Conservation (phyloP, 2,113 vertebrate genomes). For the Callorhinus ursinus region DNA sequence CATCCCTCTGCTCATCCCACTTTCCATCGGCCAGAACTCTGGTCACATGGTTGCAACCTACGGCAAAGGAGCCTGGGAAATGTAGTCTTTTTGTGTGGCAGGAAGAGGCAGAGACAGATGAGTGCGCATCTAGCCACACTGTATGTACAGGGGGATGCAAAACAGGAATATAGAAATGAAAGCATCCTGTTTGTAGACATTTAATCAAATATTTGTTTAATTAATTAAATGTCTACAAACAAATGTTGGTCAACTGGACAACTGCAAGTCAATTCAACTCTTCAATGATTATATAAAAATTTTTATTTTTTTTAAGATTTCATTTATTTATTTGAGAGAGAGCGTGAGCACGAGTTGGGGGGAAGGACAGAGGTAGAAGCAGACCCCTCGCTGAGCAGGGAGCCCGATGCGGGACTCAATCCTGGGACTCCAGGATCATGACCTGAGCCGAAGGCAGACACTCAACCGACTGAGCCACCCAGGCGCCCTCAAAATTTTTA, state of each 20-base stretch:
- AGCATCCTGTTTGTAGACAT: not conserved
- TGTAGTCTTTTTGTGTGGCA: not conserved
- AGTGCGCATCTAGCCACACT: not conserved
- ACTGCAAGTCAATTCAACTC: not conserved
- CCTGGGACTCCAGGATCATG: too few relatives aligned
- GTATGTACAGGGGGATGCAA: not conserved
- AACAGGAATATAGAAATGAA: not conserved
- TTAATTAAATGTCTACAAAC: not conserved
- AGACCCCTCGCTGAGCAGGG: too few relatives aligned
- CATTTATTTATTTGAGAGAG: too few relatives aligned
- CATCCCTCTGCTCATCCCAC: not conserved
- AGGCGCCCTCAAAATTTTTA: not conserved
- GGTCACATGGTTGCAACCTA: not conserved
- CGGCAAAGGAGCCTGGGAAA: slow-evolving; percentile 12
- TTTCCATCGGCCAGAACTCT: not conserved
- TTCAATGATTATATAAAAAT: not conserved
- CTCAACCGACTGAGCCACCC: too few relatives aligned
- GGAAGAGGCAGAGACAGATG: not conserved
- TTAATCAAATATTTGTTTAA: not conserved
- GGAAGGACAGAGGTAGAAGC: too few relatives aligned
- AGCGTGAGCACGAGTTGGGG: too few relatives aligned
- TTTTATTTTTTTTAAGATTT: not conserved
- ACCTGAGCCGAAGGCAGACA: too few relatives aligned
- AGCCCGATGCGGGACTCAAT: too few relatives aligned
- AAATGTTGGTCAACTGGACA: not conserved